These are phyloP conservation scores for Siphlonurus alternatus DNA, from an alignment of 2,888 invertebrate genomes.

Conservation along the genomic window DNA sequence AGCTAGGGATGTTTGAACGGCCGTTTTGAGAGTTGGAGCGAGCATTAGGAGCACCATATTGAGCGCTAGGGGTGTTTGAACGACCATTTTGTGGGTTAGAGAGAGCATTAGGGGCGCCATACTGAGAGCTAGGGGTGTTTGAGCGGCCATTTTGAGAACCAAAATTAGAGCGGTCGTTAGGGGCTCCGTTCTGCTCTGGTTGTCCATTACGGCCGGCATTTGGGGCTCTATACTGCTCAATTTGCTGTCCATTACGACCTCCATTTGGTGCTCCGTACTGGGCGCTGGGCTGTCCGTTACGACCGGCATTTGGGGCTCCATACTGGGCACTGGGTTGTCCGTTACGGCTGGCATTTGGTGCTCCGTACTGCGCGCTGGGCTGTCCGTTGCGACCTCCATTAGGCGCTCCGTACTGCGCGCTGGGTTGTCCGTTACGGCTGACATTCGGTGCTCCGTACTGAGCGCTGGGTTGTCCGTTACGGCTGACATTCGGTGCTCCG, in stretches of 20 bases:
- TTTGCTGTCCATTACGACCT: neutral
- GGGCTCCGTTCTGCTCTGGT: neutral
- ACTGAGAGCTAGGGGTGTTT: neutral
- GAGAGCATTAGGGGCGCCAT: neutral
- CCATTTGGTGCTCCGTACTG: neutral
- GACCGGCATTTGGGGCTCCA: neutral
- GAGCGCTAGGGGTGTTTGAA: slow-evolving; percentile 17
- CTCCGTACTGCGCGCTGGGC: neutral
- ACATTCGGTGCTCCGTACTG: neutral
- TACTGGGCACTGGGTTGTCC: neutral
- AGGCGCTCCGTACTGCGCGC: neutral
- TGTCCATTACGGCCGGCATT: neutral
- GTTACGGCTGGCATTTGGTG: neutral
- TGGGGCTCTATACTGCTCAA: neutral
- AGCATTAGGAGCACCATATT: slow-evolving; percentile 14
- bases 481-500: neutral
- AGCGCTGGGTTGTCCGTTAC: neutral
- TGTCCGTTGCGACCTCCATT: neutral
- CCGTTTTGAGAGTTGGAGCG: neutral
- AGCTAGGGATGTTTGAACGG: neutral
- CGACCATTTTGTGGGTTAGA: neutral
- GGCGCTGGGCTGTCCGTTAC: neutral
- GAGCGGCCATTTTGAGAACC: neutral
- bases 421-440: neutral
- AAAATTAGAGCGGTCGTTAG: neutral